Conservation (phyloP, 2,888 invertebrate genomes). For the Adineta ricciae region DNA sequence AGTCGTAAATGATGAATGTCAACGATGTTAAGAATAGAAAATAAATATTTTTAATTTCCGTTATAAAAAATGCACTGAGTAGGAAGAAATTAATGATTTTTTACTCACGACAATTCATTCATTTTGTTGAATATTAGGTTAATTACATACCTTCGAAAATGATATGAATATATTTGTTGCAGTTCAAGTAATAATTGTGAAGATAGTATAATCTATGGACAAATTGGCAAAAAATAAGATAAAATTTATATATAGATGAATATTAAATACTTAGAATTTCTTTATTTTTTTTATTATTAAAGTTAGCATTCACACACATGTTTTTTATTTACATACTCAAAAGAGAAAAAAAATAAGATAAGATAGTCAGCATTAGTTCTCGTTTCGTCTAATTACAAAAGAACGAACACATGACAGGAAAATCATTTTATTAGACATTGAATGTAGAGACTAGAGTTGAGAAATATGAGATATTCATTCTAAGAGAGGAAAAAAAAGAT, state of each 20-base stretch:
- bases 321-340: slow-evolving; percentile 1
- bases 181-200: neutral
- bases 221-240: neutral
- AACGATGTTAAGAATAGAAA: neutral
- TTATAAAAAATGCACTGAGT: neutral
- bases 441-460: neutral
- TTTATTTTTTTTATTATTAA: neutral
- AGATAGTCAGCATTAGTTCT: neutral
- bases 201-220: neutral
- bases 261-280: neutral
- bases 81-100: no score
- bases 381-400: neutral
- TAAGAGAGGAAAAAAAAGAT: neutral
- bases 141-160: neutral
- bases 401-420: neutral
- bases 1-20: neutral
- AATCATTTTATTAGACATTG: neutral
- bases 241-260: neutral
- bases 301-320: neutral
- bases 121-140: no score
- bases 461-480: neutral
- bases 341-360: neutral
- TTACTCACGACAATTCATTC: no score
- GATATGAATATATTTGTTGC: neutral
- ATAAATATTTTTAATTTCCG: neutral